These are phyloP conservation scores for Sciurus niger DNA, from an alignment of 2,113 vertebrate species.

Conservation along the genomic window DNA sequence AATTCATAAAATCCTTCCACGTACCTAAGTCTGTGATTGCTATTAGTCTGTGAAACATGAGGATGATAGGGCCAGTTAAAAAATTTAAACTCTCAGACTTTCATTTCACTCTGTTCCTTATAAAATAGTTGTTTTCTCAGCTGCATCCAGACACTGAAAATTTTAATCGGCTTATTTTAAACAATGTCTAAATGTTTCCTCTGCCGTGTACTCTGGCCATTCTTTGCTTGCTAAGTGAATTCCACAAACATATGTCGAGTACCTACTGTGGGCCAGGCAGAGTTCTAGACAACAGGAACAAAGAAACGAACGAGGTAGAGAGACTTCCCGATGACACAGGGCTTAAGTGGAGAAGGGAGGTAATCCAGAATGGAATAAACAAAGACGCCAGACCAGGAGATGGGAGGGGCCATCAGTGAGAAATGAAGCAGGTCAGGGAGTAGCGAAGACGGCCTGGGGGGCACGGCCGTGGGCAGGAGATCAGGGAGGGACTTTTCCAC, in stretches of 20 bases:
- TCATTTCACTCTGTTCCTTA: conserved; percentile 77
- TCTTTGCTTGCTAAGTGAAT: conserved; percentile 59
- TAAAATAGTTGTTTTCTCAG: conserved; percentile 79
- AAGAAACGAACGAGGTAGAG: neutral
- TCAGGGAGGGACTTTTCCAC: neutral
- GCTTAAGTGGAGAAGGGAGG: neutral
- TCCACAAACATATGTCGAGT: conserved; percentile 52
- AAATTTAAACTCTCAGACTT: conserved; percentile 67
- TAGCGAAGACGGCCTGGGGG: neutral
- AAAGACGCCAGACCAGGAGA: neutral
- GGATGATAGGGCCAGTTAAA: conserved; percentile 18
- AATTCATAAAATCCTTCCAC: conserved; percentile 59
- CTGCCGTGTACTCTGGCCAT: conserved; percentile 37
- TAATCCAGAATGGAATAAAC: neutral
- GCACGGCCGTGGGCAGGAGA: neutral
- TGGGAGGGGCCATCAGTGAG: neutral
- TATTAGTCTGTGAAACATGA: conserved; percentile 65
- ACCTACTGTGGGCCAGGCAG: conserved; percentile 36
- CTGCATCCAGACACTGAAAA: conserved; percentile 53
- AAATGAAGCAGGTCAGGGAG: neutral
- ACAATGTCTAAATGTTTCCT: conserved; percentile 61
- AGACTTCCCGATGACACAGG: neutral
- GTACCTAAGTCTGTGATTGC: conserved; percentile 35
- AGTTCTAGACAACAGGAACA: conserved; percentile 27
- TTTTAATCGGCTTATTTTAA: conserved; percentile 67